These are phyloP conservation scores for Achroia grisella DNA, from an alignment of 1,140 invertebrate species.

Conservation along the genomic window DNA sequence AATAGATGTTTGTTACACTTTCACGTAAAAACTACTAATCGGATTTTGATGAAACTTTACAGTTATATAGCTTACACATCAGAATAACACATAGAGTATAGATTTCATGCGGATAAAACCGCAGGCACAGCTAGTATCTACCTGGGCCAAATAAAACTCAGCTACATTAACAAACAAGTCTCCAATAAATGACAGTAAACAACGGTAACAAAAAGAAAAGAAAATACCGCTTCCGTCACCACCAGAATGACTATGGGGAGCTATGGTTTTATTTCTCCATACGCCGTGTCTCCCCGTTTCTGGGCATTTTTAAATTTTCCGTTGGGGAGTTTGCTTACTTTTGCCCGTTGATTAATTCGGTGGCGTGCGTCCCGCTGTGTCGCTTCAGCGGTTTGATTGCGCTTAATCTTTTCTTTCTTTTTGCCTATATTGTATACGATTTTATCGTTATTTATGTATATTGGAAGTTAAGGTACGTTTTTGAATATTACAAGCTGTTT, in stretches of 20 bases:
- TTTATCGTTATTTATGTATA: slow-evolving; percentile 11
- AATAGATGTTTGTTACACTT: neutral
- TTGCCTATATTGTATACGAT: slow-evolving; percentile 4
- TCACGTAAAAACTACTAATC: no score
- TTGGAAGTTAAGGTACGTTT: neutral
- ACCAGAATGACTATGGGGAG: slow-evolving; percentile 56
- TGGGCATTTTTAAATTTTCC: slow-evolving; percentile 43
- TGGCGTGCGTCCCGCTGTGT: slow-evolving; percentile 46
- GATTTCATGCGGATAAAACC: no score
- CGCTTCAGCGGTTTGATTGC: slow-evolving; percentile 53
- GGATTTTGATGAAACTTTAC: no score
- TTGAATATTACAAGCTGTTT: neutral
- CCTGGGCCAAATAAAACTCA: neutral
- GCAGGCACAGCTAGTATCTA: neutral
- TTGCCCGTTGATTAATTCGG: slow-evolving; percentile 60
- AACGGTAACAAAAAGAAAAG: slow-evolving; percentile 33
- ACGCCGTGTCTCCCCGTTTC: slow-evolving; percentile 41
- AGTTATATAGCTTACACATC: no score
- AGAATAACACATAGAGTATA: no score
- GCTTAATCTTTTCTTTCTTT: slow-evolving; percentile 18
- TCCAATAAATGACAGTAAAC: neutral
- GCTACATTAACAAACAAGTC: neutral
- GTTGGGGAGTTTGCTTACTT: slow-evolving; percentile 38
- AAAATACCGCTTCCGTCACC: slow-evolving; percentile 58
- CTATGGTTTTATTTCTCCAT: slow-evolving; percentile 50